These are phyloP conservation scores for Pandion haliaetus DNA, from an alignment of 2,113 vertebrate species.

Conservation along the genomic window DNA sequence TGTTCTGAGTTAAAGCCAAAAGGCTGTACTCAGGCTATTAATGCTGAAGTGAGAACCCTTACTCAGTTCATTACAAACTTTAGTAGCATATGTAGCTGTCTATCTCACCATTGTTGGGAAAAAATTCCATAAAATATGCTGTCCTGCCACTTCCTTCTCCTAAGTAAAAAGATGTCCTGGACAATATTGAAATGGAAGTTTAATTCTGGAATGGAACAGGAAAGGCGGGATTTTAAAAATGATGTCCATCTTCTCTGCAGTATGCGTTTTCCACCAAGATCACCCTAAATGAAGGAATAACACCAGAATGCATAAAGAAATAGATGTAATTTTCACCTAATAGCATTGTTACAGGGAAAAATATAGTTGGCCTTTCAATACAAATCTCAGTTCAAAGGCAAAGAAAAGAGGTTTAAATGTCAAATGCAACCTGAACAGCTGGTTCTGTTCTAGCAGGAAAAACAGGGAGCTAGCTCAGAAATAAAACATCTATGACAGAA, in stretches of 20 bases:
- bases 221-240: slow-evolving; percentile 78
- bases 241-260: slow-evolving; percentile 79
- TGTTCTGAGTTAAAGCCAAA: background rate
- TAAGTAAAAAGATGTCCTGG: slow-evolving; percentile 80
- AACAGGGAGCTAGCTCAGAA: background rate
- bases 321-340: background rate
- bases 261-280: slow-evolving; percentile 76
- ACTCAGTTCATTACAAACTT: background rate
- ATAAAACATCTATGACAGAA: background rate
- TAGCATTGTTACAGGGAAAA: background rate
- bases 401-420: background rate
- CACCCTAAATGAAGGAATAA: slow-evolving; percentile 59
- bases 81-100: background rate
- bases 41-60: background rate
- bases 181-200: slow-evolving; percentile 74
- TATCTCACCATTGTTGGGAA: slow-evolving; percentile 73
- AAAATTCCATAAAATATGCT: slow-evolving; percentile 79
- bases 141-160: slow-evolving; percentile 68
- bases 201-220: slow-evolving; percentile 72
- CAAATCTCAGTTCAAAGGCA: background rate
- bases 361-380: background rate
- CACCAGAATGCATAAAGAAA: background rate
- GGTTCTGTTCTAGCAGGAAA: background rate
- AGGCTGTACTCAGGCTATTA: background rate
- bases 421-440: background rate